These are phyloP conservation scores for Castor canadensis DNA, from an alignment of 2,113 vertebrate species.

Conservation along the genomic window DNA sequence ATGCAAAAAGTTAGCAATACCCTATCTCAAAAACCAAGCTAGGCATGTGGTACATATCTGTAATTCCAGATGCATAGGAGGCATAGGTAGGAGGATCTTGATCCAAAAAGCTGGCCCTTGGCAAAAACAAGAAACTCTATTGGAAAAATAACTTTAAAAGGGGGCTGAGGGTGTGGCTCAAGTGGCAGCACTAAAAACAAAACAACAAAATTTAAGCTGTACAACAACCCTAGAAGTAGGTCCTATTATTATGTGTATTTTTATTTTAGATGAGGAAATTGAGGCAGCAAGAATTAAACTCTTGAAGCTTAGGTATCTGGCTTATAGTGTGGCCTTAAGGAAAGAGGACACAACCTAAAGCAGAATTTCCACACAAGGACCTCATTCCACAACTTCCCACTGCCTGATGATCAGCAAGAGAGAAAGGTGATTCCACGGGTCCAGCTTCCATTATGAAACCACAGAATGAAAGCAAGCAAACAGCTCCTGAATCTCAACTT, in stretches of 20 bases:
- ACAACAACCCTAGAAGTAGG: neutral
- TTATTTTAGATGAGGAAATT: too few species aligned
- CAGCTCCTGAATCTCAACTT: neutral
- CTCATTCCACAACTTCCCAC: neutral
- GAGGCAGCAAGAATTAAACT: neutral
- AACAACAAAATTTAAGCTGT: neutral
- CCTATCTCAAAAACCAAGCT: too few species aligned
- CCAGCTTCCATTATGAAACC: neutral
- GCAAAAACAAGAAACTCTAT: too few species aligned
- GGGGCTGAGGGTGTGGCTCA: too few species aligned
- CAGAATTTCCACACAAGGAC: neutral
- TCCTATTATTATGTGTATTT: too few species aligned
- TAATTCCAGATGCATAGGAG: too few species aligned
- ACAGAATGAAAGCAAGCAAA: neutral
- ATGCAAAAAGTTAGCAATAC: neutral
- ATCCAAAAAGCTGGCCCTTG: too few species aligned
- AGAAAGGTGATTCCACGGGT: neutral
- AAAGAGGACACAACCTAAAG: neutral
- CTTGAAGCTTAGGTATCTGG: neutral
- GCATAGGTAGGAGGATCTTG: too few species aligned
- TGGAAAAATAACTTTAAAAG: too few species aligned
- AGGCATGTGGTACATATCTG: too few species aligned
- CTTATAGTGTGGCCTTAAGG: too few species aligned
- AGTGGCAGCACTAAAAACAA: too few species aligned
- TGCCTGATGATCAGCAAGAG: neutral